Evolutionary conservation across 2,888 invertebrate genomes (phyloP), one percentile per base, ranked within the genome.

Genomic region (Pterostichus niger): DNA sequence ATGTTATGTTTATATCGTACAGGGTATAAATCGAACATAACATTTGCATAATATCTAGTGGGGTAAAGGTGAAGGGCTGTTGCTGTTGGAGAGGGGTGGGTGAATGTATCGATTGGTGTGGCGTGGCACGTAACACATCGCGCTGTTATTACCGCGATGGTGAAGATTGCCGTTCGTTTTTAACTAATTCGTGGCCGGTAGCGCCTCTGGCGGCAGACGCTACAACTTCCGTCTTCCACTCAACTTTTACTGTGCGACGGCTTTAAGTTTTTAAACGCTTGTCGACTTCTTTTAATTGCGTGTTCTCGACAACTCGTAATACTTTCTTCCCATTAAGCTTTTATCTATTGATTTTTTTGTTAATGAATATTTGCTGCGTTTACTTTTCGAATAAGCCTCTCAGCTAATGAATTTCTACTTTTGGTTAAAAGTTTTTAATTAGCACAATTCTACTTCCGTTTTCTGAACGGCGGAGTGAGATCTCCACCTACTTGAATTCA

Each of bases 31-130:
- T 86, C 85, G 85, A 86, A 86, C 84, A 84, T 84, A 84, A 85
- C 84, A 85, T 85, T 86, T 85, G 85, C 85, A 86, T 86, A 85
- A 85, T 85, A 85, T 84, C 84, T 84, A 83, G 84, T 54, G 46
- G 76, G 64, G 75, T 52, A 52, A 6, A 24, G 75, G 49, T 31
- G 64, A 9, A 6, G n/a, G 31, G 6, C 5, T 3, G 59, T 4
- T 31, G 46, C 24, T 75, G 75, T 11, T 46, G 75, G 31, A 31
- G 64, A 9, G 13, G n/a, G 31, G 6, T 4, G 15, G 59, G 5
- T 31, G 46, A 2, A 73, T 11, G 46, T 24, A 54, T 54, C 54
- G 77, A 44, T 52, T 77, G 56, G 61, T 13, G 13, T 76, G 59
- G 59, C 82, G 82, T 76, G 82, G 82, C 82, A 82, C 82, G 76